phyloP scores from a whole-genome alignment of 2,888 invertebrate genomes.

The Stenolophus ochropezus region DNA sequence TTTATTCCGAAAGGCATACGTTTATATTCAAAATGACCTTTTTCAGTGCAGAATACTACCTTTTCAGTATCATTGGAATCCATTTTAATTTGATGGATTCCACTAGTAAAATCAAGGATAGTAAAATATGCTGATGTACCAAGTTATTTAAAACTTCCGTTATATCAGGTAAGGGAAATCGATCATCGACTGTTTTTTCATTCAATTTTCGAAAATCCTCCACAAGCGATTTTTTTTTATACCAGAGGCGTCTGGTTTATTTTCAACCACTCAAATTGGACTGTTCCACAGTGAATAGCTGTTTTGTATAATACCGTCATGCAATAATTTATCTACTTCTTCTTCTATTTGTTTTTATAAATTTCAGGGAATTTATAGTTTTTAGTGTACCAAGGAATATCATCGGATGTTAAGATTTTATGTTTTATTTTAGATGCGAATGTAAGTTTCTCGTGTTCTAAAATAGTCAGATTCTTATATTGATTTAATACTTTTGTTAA shows the following conservation, averaged over 20 bases:
- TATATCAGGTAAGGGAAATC: slow-evolving; percentile 63
- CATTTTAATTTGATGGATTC: slow-evolving; percentile 65
- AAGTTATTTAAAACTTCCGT: slow-evolving; percentile 64
- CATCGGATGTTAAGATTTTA: slow-evolving; percentile 54
- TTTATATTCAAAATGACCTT: no score
- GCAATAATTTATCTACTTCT: slow-evolving; percentile 60
- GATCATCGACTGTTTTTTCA: slow-evolving; percentile 63
- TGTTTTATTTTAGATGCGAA: slow-evolving; percentile 63
- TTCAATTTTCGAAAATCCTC: slow-evolving; percentile 63
- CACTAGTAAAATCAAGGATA: slow-evolving; percentile 1
- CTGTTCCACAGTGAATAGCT: slow-evolving; percentile 63
- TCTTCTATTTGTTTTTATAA: slow-evolving; percentile 62
- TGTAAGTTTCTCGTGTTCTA: slow-evolving; percentile 61
- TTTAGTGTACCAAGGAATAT: slow-evolving; percentile 62
- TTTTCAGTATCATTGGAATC: slow-evolving; percentile 62
- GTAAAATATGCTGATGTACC: slow-evolving; percentile 63
- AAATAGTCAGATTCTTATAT: slow-evolving; percentile 62
- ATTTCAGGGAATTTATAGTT: slow-evolving; percentile 63
- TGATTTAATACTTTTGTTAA: slow-evolving; percentile 59
- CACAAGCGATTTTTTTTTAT: slow-evolving; percentile 63
- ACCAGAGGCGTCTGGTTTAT: slow-evolving; percentile 62
- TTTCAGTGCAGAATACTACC: no score
- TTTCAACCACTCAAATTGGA: slow-evolving; percentile 64
- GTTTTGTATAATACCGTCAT: no score
- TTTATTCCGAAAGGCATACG: no score